A percentile compares a stretch with the other conserved stretches of the same genome.
phyloP scores from a whole-genome alignment of 2,797 vertebrate genomes.

The Smutsia gigantea region DNA sequence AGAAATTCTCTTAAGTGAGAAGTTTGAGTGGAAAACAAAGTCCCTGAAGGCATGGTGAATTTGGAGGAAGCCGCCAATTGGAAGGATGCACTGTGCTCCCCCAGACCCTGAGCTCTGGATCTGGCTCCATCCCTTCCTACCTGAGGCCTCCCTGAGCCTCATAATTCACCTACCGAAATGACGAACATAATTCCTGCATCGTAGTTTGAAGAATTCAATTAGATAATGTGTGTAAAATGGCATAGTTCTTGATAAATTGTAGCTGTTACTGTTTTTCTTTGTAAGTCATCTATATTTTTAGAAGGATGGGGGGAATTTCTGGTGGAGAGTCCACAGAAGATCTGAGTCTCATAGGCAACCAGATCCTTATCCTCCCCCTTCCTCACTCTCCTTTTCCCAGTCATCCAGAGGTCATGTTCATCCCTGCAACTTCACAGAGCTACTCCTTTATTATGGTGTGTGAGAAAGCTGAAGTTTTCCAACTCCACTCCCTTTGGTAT shows the following conservation, averaged over 20 bases:
- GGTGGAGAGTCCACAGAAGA: not conserved
- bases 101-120: not conserved
- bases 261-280: not conserved
- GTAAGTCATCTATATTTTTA: conserved; percentile 25
- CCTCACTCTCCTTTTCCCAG: not conserved
- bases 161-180: not conserved
- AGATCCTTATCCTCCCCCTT: not conserved
- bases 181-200: not conserved
- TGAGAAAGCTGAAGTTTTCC: not conserved
- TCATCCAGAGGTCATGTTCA: not conserved
- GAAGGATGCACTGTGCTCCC: no score
- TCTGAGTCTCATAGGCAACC: not conserved
- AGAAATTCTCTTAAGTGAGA: not conserved
- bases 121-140: not conserved
- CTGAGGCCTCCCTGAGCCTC: not conserved
- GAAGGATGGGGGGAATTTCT: not conserved
- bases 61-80: not conserved
- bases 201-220: not conserved
- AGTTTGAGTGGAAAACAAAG: not conserved
- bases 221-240: not conserved
- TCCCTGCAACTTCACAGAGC: not conserved
- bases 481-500: not conserved
- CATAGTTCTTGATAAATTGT: not conserved
- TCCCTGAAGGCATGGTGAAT: not conserved
- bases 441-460: not conserved